Conservation (phyloP, 2,797 vertebrate species). For the Pangasius larnaudii region DNA sequence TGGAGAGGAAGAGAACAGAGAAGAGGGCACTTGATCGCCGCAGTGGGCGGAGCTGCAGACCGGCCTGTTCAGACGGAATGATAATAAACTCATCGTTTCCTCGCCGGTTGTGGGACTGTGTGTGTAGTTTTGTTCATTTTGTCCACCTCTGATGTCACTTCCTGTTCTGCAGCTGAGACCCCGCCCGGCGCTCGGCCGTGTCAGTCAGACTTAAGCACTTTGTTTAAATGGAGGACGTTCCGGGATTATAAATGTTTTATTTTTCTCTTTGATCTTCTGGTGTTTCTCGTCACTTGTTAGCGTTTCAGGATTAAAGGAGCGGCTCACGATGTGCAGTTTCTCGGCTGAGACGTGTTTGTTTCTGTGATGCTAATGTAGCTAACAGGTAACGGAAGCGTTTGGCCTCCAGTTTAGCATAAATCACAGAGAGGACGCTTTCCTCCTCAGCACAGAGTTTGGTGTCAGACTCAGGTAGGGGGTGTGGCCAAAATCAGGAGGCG, state of each 20-base stretch:
- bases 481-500: not conserved
- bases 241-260: not conserved
- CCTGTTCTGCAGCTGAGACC: constrained; percentile 16
- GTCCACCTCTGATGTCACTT: not conserved
- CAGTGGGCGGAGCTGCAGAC: constrained; percentile 5
- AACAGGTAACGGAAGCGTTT: too few species aligned
- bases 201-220: constrained; percentile 6
- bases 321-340: not conserved
- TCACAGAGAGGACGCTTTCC: not conserved
- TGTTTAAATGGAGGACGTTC: not conserved
- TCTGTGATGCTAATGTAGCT: not conserved
- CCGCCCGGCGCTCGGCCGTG: not conserved
- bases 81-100: not conserved
- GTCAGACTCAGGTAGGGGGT: not conserved
- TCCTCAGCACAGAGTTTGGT: not conserved
- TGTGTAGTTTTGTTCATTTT: not conserved
- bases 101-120: not conserved
- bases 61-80: not conserved
- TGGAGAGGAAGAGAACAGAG: not conserved
- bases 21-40: not conserved
- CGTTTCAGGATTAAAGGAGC: not conserved
- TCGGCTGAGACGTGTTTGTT: not conserved
- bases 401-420: not conserved
- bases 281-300: not conserved
- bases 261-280: constrained; percentile 4